Conservation (phyloP, 2,888 invertebrate genomes). For the Nemoura dubitans region DNA sequence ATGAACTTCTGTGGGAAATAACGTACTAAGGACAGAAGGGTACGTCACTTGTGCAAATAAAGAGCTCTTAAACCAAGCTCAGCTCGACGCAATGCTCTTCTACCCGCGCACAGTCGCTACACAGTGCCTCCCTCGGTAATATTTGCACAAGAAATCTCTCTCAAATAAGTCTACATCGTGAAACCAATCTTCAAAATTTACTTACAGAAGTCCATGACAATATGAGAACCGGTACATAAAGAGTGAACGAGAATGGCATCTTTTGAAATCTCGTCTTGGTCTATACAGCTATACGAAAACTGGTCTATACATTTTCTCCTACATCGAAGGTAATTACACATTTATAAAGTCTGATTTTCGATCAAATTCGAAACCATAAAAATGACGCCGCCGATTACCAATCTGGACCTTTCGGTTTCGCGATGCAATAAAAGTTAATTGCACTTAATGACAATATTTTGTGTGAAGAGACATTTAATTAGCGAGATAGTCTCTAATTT, state of each 20-base stretch:
- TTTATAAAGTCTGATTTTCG: background rate
- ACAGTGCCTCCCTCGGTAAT: background rate
- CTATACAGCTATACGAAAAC: background rate
- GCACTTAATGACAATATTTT: background rate
- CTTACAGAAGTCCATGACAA: background rate
- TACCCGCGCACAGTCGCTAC: too few species aligned
- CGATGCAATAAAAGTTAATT: constrained; percentile 22
- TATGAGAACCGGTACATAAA: background rate
- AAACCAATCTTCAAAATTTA: background rate
- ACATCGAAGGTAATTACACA: background rate
- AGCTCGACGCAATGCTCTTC: background rate
- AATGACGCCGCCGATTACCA: background rate
- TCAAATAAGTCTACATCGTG: background rate
- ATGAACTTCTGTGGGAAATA: background rate
- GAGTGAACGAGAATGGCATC: too few species aligned
- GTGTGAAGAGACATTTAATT: background rate
- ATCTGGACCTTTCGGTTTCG: constrained; percentile 1
- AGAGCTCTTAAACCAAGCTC: constrained; percentile 39
- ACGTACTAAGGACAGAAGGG: background rate
- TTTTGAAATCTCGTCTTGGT: too few species aligned
- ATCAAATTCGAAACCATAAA: constrained; percentile 12
- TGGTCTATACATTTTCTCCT: background rate
- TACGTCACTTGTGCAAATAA: constrained; percentile 12
- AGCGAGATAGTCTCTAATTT: background rate
- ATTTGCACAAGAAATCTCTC: constrained; percentile 7